Percentiles rank a stretch among this genome's conserved stretches.
These are phyloP conservation scores for Oncorhynchus nerka DNA, from an alignment of 2,113 vertebrate genomes.

Conservation along the genomic window DNA sequence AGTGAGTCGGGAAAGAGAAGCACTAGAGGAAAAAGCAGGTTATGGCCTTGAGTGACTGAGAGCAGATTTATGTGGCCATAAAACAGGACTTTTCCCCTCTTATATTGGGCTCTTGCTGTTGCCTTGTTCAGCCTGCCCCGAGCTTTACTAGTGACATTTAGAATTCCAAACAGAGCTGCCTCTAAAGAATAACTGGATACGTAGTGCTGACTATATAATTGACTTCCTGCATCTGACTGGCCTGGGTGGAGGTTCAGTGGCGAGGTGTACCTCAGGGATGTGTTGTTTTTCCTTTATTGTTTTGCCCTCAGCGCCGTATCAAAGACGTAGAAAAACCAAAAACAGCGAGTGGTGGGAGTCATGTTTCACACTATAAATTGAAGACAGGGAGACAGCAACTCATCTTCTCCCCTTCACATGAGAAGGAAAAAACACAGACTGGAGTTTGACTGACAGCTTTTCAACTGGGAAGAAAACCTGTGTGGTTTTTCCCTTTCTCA, in stretches of 20 bases:
- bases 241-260: background rate
- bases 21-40: conserved; percentile 37
- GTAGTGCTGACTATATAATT: conserved; percentile 58
- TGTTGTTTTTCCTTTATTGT: background rate
- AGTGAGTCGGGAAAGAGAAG: conserved; percentile 13
- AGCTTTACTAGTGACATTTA: conserved; percentile 53
- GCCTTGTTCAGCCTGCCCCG: conserved; percentile 37
- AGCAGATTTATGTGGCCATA: conserved; percentile 66
- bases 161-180: conserved; percentile 44
- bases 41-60: conserved; percentile 34
- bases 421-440: background rate
- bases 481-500: conserved; percentile 11
- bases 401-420: background rate
- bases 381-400: background rate
- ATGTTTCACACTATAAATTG: background rate
- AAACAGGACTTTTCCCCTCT: conserved; percentile 61
- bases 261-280: background rate
- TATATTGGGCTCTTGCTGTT: conserved; percentile 53
- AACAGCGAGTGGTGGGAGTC: background rate
- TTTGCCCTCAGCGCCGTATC: background rate
- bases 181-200: conserved; percentile 44
- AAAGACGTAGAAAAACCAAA: background rate
- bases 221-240: conserved; percentile 32
- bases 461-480: background rate
- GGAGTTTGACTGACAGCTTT: background rate